Percentiles rank a stretch among this genome's conserved stretches.
Evolutionary conservation across 2,113 vertebrate genomes (phyloP).

Genomic region (Paradoxurus hermaphroditus): DNA sequence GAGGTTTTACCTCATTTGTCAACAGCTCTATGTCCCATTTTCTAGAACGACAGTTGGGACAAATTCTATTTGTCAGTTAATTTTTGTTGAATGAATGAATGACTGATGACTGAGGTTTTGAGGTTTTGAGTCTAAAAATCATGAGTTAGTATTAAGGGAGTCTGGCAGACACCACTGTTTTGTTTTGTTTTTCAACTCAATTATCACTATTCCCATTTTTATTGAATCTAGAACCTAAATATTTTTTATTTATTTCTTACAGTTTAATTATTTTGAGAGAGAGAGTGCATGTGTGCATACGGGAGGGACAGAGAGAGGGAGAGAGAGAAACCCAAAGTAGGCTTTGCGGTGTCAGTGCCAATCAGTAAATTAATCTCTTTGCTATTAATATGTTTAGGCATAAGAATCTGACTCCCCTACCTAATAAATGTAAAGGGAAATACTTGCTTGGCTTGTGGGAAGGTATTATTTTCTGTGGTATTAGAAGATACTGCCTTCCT

Average conservation of each 20-base stretch:
- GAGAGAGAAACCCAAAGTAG: too few relatives aligned
- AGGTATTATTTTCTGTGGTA: neutral
- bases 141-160: neutral
- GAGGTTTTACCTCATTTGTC: neutral
- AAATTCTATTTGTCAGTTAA: neutral
- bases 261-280: too few relatives aligned
- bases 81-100: neutral
- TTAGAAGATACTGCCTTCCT: neutral
- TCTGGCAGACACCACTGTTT: neutral
- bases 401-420: neutral
- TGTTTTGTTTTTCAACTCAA: neutral
- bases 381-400: neutral
- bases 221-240: neutral
- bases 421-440: neutral
- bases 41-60: neutral
- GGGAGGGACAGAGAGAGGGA: too few relatives aligned
- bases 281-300: too few relatives aligned
- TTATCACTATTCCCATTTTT: neutral
- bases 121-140: neutral
- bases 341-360: too few relatives aligned
- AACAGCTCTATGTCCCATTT: neutral
- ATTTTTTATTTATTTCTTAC: neutral
- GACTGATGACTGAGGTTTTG: neutral
- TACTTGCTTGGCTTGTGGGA: neutral
- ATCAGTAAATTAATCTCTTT: neutral